Percentiles rank a stretch among this genome's conserved stretches.
phyloP scores from a whole-genome alignment of 92 coral and sea anemone species.

The Desmophyllum pertusum region DNA sequence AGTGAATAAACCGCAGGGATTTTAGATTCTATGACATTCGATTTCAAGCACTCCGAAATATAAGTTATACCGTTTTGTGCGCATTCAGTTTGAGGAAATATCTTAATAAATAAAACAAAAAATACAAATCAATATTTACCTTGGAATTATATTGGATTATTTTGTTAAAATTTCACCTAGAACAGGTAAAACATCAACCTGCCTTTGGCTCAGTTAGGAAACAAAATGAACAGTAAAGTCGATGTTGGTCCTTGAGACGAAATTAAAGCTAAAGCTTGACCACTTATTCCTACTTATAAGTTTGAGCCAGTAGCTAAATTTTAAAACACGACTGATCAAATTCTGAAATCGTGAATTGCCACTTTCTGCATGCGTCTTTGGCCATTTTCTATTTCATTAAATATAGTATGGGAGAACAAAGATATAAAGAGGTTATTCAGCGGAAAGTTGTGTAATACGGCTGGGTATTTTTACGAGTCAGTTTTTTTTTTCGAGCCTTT shows the following conservation, averaged over 20 bases:
- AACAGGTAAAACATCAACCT: neutral
- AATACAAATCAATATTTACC: neutral
- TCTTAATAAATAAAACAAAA: too few species aligned
- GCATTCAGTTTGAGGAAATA: neutral
- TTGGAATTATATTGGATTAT: neutral
- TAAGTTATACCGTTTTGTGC: neutral
- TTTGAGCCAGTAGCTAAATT: neutral
- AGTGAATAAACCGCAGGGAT: neutral
- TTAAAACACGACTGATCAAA: neutral
- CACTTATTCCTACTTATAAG: neutral
- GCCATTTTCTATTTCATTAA: too few species aligned
- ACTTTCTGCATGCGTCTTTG: too few species aligned
- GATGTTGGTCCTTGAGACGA: neutral
- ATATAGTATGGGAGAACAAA: too few species aligned
- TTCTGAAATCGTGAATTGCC: neutral
- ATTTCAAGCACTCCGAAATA: neutral
- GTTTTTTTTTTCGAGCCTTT: too few species aligned
- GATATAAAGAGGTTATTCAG: too few species aligned
- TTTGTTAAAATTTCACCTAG: neutral
- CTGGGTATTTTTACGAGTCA: too few species aligned
- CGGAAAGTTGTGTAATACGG: neutral
- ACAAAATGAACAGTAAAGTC: neutral
- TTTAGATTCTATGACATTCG: neutral
- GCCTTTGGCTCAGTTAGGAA: neutral
- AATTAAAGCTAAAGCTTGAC: neutral